Percentiles rank a stretch among this genome's conserved stretches.
These are phyloP conservation scores for Anthopleura sola DNA, from an alignment of 64 coral and sea anemone genomes.

Conservation along the genomic window DNA sequence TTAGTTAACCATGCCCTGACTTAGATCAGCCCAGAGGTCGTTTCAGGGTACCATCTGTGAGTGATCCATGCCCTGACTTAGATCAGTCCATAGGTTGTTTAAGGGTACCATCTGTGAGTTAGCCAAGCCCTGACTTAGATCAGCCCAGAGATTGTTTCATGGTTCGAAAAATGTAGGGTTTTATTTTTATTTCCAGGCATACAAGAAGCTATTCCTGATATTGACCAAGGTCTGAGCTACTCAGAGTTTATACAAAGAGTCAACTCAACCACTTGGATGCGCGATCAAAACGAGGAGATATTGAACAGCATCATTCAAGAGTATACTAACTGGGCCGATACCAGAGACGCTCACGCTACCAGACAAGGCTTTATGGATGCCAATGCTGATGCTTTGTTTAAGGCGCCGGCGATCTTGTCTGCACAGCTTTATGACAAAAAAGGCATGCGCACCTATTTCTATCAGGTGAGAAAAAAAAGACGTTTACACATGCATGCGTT, in stretches of 20 bases:
- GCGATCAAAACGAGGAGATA: conserved; percentile 37
- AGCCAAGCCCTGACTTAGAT: no score
- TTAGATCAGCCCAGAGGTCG: no score
- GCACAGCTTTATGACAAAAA: conserved; percentile 50
- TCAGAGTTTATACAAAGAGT: conserved; percentile 4
- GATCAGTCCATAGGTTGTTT: no score
- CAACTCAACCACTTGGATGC: conserved; percentile 26
- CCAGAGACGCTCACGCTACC: conserved; percentile 16
- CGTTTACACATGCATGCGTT: no score
- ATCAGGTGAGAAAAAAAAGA: conserved; percentile 21
- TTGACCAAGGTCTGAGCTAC: neutral
- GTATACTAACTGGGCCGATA: conserved; percentile 60
- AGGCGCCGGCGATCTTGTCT: conserved; percentile 49
- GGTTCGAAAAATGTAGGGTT: no score
- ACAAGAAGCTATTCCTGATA: neutral
- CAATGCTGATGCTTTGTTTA: conserved; percentile 37
- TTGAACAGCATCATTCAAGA: conserved; percentile 45
- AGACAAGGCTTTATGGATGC: conserved; percentile 52
- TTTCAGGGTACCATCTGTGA: no score
- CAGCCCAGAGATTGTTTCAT: no score
- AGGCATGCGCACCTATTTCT: conserved; percentile 19
- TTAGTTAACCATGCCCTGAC: no score
- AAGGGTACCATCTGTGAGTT: no score
- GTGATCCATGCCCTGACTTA: no score
- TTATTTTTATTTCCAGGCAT: no score